phyloP scores from a whole-genome alignment of 2,797 vertebrate species.

The Merluccius polli region DNA sequence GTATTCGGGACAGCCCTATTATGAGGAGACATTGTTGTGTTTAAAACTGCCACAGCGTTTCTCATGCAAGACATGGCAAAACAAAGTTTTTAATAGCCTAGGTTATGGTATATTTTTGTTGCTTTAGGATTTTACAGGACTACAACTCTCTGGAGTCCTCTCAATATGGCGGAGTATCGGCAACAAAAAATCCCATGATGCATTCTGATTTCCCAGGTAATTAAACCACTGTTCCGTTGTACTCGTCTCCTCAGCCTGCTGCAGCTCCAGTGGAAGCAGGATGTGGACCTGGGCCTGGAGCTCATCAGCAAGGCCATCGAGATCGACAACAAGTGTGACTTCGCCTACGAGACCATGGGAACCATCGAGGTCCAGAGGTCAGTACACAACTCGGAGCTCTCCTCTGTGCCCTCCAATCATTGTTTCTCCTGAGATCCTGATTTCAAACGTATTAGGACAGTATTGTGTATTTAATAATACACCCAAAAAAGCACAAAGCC shows the following conservation, averaged over 20 bases:
- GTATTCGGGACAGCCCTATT: too few species aligned
- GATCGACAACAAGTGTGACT: conserved; percentile 99
- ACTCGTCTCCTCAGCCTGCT: conserved; percentile 80
- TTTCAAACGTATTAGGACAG: neutral
- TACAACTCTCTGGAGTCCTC: too few species aligned
- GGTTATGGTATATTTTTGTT: too few species aligned
- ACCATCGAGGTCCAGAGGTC: conserved; percentile 99
- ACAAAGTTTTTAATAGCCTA: too few species aligned
- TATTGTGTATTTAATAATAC: too few species aligned
- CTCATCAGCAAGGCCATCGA: conserved; percentile 99
- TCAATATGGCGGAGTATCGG: too few species aligned
- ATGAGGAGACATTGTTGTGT: too few species aligned
- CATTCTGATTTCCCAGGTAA: neutral
- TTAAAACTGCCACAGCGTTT: too few species aligned
- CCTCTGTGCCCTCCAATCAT: neutral
- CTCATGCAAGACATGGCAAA: too few species aligned
- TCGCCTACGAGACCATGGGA: conserved; percentile 99
- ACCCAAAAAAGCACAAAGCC: too few species aligned
- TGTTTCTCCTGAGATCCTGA: neutral
- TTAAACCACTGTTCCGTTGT: conserved; percentile 9
- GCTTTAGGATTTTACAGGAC: too few species aligned
- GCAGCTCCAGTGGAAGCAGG: conserved; percentile 99
- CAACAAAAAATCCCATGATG: too few species aligned
- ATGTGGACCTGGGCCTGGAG: conserved; percentile 92
- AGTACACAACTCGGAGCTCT: conserved; percentile 24